Evolutionary conservation across 2,113 vertebrate species (phyloP).

Genomic region (Saguinus midas): DNA sequence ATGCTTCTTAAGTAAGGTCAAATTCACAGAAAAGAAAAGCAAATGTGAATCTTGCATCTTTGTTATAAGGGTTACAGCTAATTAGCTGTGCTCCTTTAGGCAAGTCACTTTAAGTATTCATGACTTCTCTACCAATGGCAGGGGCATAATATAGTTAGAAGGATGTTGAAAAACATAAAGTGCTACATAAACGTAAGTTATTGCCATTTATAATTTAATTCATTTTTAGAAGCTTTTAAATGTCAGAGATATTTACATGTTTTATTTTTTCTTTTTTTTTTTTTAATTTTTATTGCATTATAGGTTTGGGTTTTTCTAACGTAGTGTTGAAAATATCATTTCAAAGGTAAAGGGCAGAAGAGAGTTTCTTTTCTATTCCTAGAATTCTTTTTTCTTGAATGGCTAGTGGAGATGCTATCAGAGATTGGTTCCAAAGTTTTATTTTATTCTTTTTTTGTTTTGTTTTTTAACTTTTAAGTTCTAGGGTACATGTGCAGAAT

Average conservation of each 20-base stretch:
- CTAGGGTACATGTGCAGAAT: too few relatives aligned
- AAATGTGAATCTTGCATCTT: background rate
- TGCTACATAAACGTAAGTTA: background rate
- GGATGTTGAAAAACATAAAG: background rate
- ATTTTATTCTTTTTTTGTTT: too few relatives aligned
- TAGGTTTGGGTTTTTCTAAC: too few relatives aligned
- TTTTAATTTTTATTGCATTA: too few relatives aligned
- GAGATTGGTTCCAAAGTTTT: background rate
- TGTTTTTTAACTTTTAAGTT: too few relatives aligned
- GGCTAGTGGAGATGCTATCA: background rate
- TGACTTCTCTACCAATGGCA: background rate
- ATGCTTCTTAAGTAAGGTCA: background rate
- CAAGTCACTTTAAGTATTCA: background rate
- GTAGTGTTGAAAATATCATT: background rate
- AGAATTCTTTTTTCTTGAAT: background rate
- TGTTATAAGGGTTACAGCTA: background rate
- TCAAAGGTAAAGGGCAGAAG: background rate
- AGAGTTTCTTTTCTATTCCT: background rate
- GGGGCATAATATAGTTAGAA: background rate
- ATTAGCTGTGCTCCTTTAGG: background rate
- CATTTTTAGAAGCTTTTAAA: slow-evolving; percentile 22
- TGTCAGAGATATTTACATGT: background rate
- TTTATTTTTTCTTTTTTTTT: background rate
- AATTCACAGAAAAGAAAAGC: background rate
- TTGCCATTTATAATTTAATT: slow-evolving; percentile 4